Conservation (phyloP, 2,888 invertebrate species). For the Cosmia trapezina region DNA sequence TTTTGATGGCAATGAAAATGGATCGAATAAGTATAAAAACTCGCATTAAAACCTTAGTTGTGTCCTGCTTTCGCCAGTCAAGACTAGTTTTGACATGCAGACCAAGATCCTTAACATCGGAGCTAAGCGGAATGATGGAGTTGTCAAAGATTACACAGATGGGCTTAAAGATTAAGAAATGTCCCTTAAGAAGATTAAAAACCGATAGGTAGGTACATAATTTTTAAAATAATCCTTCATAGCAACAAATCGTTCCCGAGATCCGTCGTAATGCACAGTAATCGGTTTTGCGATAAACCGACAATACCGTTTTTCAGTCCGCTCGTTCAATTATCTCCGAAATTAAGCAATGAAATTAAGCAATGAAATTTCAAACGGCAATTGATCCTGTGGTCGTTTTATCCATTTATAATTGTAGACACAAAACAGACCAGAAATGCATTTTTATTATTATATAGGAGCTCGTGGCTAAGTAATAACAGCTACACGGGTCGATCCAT, state of each 20-base stretch:
- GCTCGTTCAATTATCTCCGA: constrained; percentile 26
- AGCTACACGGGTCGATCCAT: too few relatives aligned
- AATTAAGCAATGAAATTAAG: constrained; percentile 57
- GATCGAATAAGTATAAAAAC: too few relatives aligned
- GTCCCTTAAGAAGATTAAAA: constrained; percentile 28
- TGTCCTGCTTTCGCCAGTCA: background rate
- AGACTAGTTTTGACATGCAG: background rate
- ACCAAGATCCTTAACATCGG: background rate
- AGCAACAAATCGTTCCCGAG: constrained; percentile 22
- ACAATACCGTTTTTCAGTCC: constrained; percentile 48
- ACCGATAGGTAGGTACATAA: too few relatives aligned
- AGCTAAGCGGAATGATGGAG: background rate
- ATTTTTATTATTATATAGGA: constrained; percentile 58
- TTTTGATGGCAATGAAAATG: constrained; percentile 2
- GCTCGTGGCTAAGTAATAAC: too few relatives aligned
- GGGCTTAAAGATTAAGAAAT: constrained; percentile 4
- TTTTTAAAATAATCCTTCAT: constrained; percentile 19
- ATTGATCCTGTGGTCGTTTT: constrained; percentile 35
- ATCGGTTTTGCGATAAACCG: constrained; percentile 46
- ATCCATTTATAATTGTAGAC: constrained; percentile 15
- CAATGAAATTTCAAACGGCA: constrained; percentile 48
- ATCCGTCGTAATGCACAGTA: constrained; percentile 44
- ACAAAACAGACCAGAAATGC: constrained; percentile 34
- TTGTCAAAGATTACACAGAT: background rate
- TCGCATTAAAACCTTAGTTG: too few relatives aligned